phyloP scores from a whole-genome alignment of 2,888 invertebrate species.

The Candidula unifasciata region DNA sequence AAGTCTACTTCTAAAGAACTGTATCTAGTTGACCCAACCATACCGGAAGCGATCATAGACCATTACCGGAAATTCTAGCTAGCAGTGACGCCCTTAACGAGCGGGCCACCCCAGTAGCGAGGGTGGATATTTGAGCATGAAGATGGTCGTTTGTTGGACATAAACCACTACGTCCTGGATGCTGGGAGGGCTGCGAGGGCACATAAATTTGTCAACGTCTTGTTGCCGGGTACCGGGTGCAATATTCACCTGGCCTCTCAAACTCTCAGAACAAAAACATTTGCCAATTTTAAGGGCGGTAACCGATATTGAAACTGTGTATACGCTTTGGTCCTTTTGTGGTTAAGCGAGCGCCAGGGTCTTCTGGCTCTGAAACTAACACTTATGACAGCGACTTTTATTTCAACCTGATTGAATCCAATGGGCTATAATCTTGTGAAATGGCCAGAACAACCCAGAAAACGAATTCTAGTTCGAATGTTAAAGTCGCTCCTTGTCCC shows the following conservation, averaged over 20 bases:
- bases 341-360: too few relatives aligned
- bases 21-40: too few relatives aligned
- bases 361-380: too few relatives aligned
- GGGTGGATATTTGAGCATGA: slow-evolving; percentile 35
- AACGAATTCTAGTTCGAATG: too few relatives aligned
- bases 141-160: slow-evolving; percentile 34
- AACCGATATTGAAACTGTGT: not conserved
- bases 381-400: too few relatives aligned
- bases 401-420: too few relatives aligned
- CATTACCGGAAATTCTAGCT: not conserved
- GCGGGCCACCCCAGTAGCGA: slow-evolving; percentile 43
- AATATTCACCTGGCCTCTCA: slow-evolving; percentile 1
- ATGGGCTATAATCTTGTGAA: too few relatives aligned
- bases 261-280: not conserved
- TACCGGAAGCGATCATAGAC: not conserved
- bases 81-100: not conserved
- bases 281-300: not conserved
- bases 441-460: too few relatives aligned
- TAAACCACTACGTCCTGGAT: slow-evolving; percentile 11
- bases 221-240: slow-evolving; percentile 26
- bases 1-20: too few relatives aligned
- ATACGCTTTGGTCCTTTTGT: not conserved
- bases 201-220: slow-evolving; percentile 46
- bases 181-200: slow-evolving; percentile 9
- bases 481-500: too few relatives aligned